Percentiles rank a stretch among this genome's conserved stretches.
phyloP scores from a whole-genome alignment of 2,113 vertebrate species.

The Dolichallabes microphthalmus region DNA sequence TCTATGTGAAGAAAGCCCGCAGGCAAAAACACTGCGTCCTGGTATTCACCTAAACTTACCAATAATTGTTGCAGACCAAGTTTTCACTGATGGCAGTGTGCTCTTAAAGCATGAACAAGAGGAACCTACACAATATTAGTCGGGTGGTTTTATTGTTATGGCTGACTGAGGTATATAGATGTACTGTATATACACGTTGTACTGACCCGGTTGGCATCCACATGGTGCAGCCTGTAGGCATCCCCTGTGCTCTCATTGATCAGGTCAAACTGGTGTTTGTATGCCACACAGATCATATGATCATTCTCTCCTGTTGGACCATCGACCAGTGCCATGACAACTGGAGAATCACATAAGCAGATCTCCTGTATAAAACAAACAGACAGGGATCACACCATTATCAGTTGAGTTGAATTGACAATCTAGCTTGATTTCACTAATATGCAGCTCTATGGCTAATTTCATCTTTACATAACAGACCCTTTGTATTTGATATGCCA shows the following conservation, averaged over 20 bases:
- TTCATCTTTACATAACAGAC: not conserved
- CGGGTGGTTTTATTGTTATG: no score
- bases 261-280: slow-evolving; percentile 95
- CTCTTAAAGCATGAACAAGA: no score
- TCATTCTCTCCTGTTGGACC: slow-evolving; percentile 91
- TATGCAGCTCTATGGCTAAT: not conserved
- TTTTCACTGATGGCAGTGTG: no score
- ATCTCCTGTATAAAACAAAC: slow-evolving; percentile 80
- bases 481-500: not conserved
- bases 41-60: no score
- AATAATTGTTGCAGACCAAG: no score
- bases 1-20: no score
- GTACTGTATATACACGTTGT: slow-evolving; percentile 3
- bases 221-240: slow-evolving; percentile 85
- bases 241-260: slow-evolving; percentile 97
- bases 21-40: no score
- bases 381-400: not conserved
- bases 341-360: slow-evolving; percentile 89
- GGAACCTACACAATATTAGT: no score
- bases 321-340: slow-evolving; percentile 91
- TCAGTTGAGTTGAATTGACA: not conserved
- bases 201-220: slow-evolving; percentile 90
- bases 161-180: not conserved
- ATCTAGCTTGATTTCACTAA: not conserved
- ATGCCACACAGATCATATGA: slow-evolving; percentile 97